Conservation (phyloP, 2,888 invertebrate genomes). For the Epinotia demarniana region DNA sequence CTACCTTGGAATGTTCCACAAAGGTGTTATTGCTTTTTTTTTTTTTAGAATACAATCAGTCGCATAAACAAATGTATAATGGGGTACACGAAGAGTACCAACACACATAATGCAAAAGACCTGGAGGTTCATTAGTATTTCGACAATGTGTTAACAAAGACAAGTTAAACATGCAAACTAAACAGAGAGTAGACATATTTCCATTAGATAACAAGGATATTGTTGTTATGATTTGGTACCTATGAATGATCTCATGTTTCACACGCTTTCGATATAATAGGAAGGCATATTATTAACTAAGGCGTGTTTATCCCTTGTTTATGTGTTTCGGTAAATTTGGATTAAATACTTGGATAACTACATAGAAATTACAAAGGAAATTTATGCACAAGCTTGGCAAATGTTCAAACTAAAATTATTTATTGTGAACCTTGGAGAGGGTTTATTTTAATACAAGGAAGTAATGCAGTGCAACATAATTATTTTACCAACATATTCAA, state of each 20-base stretch:
- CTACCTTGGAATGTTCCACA: background rate
- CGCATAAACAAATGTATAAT: no score
- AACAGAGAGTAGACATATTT: no score
- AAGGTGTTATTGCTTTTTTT: background rate
- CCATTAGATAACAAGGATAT: no score
- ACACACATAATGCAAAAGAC: no score
- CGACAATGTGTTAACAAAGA: no score
- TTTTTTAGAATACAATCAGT: no score
- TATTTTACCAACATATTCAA: background rate
- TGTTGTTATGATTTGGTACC: background rate
- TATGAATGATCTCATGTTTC: background rate
- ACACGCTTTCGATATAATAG: background rate
- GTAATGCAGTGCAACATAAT: conserved; percentile 3
- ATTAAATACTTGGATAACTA: background rate
- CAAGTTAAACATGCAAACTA: no score
- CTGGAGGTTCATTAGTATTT: no score
- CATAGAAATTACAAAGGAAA: conserved; percentile 26
- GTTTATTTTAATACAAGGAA: conserved; percentile 28
- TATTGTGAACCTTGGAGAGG: conserved; percentile 29
- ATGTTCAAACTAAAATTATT: conserved; percentile 64
- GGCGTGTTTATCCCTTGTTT: background rate
- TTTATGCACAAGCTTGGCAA: conserved; percentile 65
- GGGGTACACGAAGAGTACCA: no score
- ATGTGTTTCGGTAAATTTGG: background rate
- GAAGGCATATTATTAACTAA: background rate